These are phyloP conservation scores for Myotis pilosus DNA, from an alignment of 2,797 vertebrate genomes.

Conservation along the genomic window DNA sequence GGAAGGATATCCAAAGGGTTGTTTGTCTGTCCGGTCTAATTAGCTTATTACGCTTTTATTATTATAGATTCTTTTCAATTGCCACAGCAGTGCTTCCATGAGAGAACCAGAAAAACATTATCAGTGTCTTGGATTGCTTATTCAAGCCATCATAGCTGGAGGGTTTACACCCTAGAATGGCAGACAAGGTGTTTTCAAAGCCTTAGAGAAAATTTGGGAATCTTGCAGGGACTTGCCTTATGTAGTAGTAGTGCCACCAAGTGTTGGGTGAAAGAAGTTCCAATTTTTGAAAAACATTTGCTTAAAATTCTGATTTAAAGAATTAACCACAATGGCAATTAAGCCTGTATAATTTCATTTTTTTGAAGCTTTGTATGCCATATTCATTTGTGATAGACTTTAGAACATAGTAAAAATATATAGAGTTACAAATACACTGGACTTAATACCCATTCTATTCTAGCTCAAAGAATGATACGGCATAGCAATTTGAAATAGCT, in stretches of 20 bases:
- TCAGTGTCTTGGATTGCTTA: background rate
- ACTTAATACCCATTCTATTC: background rate
- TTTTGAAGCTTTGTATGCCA: background rate
- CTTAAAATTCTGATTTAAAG: background rate
- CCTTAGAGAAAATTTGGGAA: background rate
- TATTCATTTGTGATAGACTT: background rate
- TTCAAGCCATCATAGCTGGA: background rate
- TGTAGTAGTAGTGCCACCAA: conserved; percentile 67
- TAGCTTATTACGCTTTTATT: too few species aligned
- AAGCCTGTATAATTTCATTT: background rate
- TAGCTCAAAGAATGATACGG: background rate
- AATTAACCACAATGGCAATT: background rate
- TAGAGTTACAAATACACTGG: background rate
- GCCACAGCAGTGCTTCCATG: fast-evolving
- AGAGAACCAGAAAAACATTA: background rate
- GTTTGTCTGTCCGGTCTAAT: too few species aligned
- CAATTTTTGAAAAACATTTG: background rate
- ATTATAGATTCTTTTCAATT: background rate
- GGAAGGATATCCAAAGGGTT: too few species aligned
- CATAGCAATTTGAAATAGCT: background rate
- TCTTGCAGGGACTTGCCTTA: background rate
- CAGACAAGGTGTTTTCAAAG: background rate
- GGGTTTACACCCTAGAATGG: background rate
- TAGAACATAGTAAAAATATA: background rate
- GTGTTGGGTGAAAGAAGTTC: conserved; percentile 10